Conservation (phyloP, 2,113 vertebrate genomes). For the human region DNA sequence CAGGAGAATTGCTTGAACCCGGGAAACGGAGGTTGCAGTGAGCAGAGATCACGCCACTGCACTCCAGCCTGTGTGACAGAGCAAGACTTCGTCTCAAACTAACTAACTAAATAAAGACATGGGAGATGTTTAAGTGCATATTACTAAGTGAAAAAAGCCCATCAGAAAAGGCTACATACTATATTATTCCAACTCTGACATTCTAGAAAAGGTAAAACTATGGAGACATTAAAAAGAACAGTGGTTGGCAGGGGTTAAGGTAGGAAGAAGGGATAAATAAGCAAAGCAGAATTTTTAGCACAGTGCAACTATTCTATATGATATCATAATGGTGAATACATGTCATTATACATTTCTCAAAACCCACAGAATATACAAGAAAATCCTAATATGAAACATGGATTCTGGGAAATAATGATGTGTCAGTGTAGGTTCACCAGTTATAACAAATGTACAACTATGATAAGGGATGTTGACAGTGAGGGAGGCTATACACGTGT, state of each 20-base stretch:
- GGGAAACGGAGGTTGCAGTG: no score
- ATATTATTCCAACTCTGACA: neutral
- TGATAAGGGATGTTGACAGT: neutral
- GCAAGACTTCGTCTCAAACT: no score
- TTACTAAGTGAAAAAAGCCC: neutral
- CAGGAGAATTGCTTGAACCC: no score
- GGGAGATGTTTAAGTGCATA: neutral
- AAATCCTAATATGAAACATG: neutral
- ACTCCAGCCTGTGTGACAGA: no score
- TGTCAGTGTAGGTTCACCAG: neutral
- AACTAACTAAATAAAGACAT: neutral
- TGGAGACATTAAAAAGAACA: neutral
- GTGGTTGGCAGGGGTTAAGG: neutral
- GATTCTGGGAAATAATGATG: neutral
- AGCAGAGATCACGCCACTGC: no score
- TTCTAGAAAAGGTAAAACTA: neutral
- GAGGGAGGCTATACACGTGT: neutral
- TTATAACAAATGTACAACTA: neutral
- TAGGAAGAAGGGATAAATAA: neutral
- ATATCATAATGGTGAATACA: neutral
- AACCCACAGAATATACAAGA: neutral
- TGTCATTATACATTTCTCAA: neutral
- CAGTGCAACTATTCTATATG: neutral
- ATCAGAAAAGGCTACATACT: neutral
- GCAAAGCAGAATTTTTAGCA: neutral